A percentile compares a stretch with the other conserved stretches of the same genome.
These are phyloP conservation scores for Lepus europaeus DNA, from an alignment of 2,113 vertebrate species.

Conservation along the genomic window DNA sequence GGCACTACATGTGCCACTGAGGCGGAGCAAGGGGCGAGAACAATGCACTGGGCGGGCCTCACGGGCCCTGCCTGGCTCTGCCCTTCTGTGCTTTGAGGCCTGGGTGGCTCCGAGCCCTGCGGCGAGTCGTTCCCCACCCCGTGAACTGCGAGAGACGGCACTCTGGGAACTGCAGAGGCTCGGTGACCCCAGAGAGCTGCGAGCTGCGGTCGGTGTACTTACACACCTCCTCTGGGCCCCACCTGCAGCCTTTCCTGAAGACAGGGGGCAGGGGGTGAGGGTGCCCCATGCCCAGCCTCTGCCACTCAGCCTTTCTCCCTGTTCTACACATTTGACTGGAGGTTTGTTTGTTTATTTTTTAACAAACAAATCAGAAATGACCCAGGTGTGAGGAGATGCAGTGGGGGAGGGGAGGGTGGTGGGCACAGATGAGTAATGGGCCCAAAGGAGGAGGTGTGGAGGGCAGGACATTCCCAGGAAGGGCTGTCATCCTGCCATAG, in stretches of 20 bases:
- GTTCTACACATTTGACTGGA: neutral
- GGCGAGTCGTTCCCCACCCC: neutral
- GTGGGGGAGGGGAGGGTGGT: neutral
- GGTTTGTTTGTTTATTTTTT: neutral
- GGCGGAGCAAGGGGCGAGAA: neutral
- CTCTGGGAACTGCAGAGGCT: neutral
- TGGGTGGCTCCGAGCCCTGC: neutral
- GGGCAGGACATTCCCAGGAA: slow-evolving; percentile 60
- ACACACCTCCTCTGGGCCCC: neutral
- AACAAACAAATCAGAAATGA: neutral
- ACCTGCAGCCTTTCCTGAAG: neutral
- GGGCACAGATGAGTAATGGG: slow-evolving; percentile 9
- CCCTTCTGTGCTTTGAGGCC: neutral
- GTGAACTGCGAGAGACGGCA: neutral
- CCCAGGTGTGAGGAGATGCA: neutral
- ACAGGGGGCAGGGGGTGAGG: neutral
- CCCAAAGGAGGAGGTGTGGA: neutral
- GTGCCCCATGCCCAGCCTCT: too few species aligned
- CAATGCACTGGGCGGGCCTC: neutral
- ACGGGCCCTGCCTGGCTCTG: neutral
- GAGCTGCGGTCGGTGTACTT: neutral
- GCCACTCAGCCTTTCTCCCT: neutral
- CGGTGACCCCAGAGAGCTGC: neutral
- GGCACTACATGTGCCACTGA: neutral
- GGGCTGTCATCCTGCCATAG: slow-evolving; percentile 54